Evolutionary conservation across 2,797 vertebrate genomes (phyloP).

Genomic region (Dipus sagitta): DNA sequence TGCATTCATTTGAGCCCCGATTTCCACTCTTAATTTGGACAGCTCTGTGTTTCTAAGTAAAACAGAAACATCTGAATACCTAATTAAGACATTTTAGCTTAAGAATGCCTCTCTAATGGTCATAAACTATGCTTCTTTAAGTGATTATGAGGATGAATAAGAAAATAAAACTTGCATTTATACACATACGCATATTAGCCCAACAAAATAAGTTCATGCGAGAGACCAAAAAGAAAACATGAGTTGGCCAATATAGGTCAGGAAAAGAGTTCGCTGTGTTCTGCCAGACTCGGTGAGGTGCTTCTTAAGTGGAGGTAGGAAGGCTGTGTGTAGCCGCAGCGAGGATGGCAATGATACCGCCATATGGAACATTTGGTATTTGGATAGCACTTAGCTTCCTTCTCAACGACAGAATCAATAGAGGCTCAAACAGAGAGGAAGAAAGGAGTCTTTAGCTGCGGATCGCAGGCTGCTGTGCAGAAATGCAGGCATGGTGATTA

Average conservation of each 20-base stretch:
- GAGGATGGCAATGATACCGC: neutral
- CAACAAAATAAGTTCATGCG: slow-evolving; percentile 36
- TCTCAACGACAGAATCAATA: slow-evolving; percentile 45
- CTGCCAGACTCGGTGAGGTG: neutral
- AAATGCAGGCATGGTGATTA: neutral
- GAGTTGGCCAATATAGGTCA: slow-evolving; percentile 13
- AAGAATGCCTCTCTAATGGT: slow-evolving; percentile 45
- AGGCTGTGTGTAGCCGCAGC: fast-evolving
- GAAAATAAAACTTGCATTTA: slow-evolving; percentile 46
- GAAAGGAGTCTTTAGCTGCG: neutral
- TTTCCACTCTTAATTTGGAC: slow-evolving; percentile 42
- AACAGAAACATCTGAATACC: slow-evolving; percentile 63
- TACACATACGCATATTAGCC: neutral
- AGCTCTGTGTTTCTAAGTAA: slow-evolving; percentile 47
- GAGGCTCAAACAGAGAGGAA: slow-evolving; percentile 46
- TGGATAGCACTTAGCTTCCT: slow-evolving; percentile 62
- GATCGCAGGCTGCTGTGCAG: neutral
- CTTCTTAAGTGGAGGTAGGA: neutral
- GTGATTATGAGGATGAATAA: slow-evolving; percentile 12
- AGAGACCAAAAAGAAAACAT: slow-evolving; percentile 4
- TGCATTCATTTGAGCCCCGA: neutral
- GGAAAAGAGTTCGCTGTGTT: neutral
- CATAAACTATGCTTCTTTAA: slow-evolving; percentile 41
- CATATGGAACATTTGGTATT: slow-evolving; percentile 61
- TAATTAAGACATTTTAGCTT: slow-evolving; percentile 60